phyloP scores from a whole-genome alignment of 2,888 invertebrate genomes.

The Conistra vaccinii region DNA sequence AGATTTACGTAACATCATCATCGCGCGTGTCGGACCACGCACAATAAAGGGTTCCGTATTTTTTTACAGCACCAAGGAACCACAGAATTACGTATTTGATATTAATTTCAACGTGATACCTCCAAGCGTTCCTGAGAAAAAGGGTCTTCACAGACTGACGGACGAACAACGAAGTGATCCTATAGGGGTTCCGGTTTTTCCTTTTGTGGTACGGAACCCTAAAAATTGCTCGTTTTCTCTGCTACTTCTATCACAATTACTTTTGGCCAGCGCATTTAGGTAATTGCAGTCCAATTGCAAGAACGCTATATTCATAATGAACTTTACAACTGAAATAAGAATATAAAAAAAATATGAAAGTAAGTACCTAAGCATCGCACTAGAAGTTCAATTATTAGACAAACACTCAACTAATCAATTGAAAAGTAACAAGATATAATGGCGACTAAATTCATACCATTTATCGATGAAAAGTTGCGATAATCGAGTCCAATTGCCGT shows the following conservation, averaged over 20 bases:
- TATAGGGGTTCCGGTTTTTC: no score
- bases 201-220: no score
- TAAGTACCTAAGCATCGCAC: not conserved
- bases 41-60: no score
- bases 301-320: not conserved
- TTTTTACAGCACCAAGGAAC: no score
- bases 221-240: no score
- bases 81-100: no score
- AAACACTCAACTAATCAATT: not conserved
- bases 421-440: not conserved
- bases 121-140: no score
- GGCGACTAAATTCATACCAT: conserved; percentile 11
- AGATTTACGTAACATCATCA: not conserved
- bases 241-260: not conserved
- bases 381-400: not conserved
- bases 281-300: not conserved
- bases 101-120: no score
- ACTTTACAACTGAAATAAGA: not conserved
- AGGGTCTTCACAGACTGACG: no score
- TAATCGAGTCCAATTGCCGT: conserved; percentile 31
- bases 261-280: not conserved
- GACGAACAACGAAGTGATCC: no score
- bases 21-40: no score
- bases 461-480: conserved; percentile 24
- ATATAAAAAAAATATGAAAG: not conserved